Base-by-base conservation (phyloP, 2,888 invertebrate species). In the Entomobrya multifasciata region DNA sequence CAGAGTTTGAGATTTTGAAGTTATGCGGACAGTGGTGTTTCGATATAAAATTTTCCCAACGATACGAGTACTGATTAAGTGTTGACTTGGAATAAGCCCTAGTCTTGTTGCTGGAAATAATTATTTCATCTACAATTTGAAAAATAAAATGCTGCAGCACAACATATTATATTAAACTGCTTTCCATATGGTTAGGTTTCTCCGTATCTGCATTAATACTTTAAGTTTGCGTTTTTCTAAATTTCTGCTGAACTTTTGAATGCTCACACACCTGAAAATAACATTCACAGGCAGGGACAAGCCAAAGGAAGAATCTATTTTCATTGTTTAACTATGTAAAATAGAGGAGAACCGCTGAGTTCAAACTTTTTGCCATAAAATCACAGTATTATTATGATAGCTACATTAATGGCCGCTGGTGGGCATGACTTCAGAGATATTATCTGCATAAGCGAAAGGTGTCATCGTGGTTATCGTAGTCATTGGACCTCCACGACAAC, bases 301-400 rank as follows among this genome's bases (percentile, higher is more conserved):
- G 25, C 20, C 22, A 44, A 44, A 67, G 44, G n/a, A 67, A 52
- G 44, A 55, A 27, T n/a, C n/a, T n/a, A n/a, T n/a, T n/a, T n/a
- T n/a, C n/a, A n/a, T n/a, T n/a, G n/a, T n/a, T n/a, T n/a, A 36
- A 36, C 4, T 36, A 36, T 36, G 8, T 36, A 36, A 36, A 70
- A 72, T 27, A 60, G 57, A 60, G 25, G 22, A 70, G 52, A 57
- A 52, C 47, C 79, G 79, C 67, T 55, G 77, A 84, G 62, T 70
- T 85, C 78, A 60, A 85, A 85, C 85, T 86, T 86, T 86, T 80
- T 72, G 70, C 80, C 86, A 86, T 86, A 86, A 86, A 86, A 86
- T 86, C 86, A 80, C 62, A 86, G 86, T 78, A 74, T 86, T 78
- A 74, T 86, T 86, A 86, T 79, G 79, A 74, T 86, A 72, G 80